Conservation (phyloP, 37 sponge, comb jelly and placozoan species). For the Petrosia ficiformis region DNA sequence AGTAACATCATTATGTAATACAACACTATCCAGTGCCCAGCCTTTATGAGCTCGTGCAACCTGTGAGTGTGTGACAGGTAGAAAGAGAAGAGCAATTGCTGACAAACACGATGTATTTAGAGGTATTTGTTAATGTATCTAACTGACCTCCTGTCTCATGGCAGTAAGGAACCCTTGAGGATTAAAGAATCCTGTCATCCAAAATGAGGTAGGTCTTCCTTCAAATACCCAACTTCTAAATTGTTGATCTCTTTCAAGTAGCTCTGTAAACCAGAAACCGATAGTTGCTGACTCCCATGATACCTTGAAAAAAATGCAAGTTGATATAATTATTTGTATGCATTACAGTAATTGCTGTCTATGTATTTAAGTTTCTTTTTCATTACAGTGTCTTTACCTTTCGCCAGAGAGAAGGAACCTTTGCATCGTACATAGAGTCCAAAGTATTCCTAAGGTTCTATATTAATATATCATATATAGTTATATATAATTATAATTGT, state of each 20-base stretch:
- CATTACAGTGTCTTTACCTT: constrained; percentile 65
- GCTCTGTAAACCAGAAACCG: constrained; percentile 99
- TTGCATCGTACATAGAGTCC: constrained; percentile 98
- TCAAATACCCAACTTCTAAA: constrained; percentile 93
- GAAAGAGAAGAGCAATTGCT: background rate
- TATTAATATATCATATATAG: background rate
- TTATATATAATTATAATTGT: background rate
- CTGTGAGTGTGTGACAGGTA: background rate
- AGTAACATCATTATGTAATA: constrained; percentile 94
- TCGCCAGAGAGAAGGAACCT: constrained; percentile 87
- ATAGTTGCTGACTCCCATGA: constrained; percentile 98
- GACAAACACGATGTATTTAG: background rate
- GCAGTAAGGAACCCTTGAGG: constrained; percentile 99
- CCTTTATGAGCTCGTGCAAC: constrained; percentile 96
- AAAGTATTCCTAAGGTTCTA: constrained; percentile 90
- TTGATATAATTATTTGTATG: background rate
- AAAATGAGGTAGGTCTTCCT: constrained; percentile 89
- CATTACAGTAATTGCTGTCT: too few species aligned
- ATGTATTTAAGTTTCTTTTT: too few species aligned
- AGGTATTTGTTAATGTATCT: background rate
- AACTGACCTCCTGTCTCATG: constrained; percentile 94
- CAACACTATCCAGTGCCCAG: constrained; percentile 98
- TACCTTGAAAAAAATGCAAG: constrained; percentile 39
- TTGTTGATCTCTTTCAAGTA: constrained; percentile 95
- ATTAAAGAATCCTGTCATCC: constrained; percentile 99